Evolutionary conservation across 2,888 invertebrate species (phyloP), one percentile per base, ranked within the genome.

Genomic region (Geophilus truncorum): DNA sequence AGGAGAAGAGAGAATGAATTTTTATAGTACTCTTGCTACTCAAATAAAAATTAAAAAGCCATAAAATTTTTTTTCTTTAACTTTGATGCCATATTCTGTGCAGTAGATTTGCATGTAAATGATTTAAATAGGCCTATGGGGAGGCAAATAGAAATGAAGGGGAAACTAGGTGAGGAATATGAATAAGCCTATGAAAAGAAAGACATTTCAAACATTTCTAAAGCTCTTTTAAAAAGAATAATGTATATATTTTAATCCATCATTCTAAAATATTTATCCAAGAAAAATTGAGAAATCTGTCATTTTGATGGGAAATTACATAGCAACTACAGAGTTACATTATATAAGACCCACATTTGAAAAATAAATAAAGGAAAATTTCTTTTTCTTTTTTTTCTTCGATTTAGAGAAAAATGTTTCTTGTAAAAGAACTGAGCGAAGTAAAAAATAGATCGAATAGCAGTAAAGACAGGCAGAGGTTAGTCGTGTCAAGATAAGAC

Each of bases 401-500:
- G n/a, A n/a, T n/a, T n/a, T n/a, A n/a, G n/a, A n/a, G n/a, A n/a
- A n/a, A n/a, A n/a, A n/a, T n/a, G n/a, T n/a, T n/a, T n/a, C n/a
- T n/a, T n/a, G n/a, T n/a, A n/a, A n/a, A n/a, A n/a, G n/a, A n/a
- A n/a, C n/a, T n/a, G n/a, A n/a, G n/a, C 9, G 15, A 10, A 10
- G 15, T 12, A 40, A 40, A 40, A 40, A 0, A 15, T 40, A 40
- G 40, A 40, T 40, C 40, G 40, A 40, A 40, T 40, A 40, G 40
- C 40, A 40, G 40, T 40, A 40, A 40, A 40, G 40, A 40, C 40
- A 40, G 40, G n/a, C 40, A 40, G 40, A 40, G 40, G 40, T 40
- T 40, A 30, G 30, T 18, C 77, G 30, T n/a, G 77, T 77, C 77
- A 77, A 77, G 77, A 77, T 77, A 77, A 77, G 77, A 15, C 30